Base-by-base conservation (phyloP, 2,797 vertebrate species). In the Caiman crocodilus region DNA sequence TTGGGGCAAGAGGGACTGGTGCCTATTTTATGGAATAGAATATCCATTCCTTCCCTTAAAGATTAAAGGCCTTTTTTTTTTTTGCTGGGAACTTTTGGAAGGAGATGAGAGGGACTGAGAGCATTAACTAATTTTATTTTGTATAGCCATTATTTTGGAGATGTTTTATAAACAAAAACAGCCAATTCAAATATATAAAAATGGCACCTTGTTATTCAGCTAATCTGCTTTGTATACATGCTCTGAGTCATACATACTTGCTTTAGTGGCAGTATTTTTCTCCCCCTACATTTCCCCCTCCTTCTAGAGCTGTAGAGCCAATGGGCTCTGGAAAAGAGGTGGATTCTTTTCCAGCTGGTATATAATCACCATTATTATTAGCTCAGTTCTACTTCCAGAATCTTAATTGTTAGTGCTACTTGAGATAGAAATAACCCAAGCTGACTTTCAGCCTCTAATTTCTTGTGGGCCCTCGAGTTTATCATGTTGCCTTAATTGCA, bases 191-290 rank as follows among this genome's bases (percentile, higher is more conserved):
- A 82, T 94, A 32, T 71, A 5, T 79, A n/a, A 88, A 93, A 95
- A 83, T 65, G 82, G 56, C 50, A 80, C 1, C 4, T 87, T 92
- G 79, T 78, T 81, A 65, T 76, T 93, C 73, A 74, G 76, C 60
- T 82, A 64, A n/a, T 93, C 25, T 92, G 61, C 82, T 73, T 85
- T n/a, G 85, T 89, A 93, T 76, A 91, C 60, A 55, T 13, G 16
- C 76, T 90, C 42, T 91, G 93, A 93, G 82, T 96, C 89, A 94
- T 23, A 23, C 3, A 5, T 35, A 73, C 56, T 57, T 20, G 35
- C 73, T 82, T 91, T 84, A 82, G 82, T 76, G 80, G 80, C 32
- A 79, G 23, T 77, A 88, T 50, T 85, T 88, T 93, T 93, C 87
- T 79, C 35, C 42, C 69, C 23, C 20, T n/a, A n/a, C 9, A 50